Base-by-base conservation (phyloP, 2,113 vertebrate species). In the Anhinga rufa region DNA sequence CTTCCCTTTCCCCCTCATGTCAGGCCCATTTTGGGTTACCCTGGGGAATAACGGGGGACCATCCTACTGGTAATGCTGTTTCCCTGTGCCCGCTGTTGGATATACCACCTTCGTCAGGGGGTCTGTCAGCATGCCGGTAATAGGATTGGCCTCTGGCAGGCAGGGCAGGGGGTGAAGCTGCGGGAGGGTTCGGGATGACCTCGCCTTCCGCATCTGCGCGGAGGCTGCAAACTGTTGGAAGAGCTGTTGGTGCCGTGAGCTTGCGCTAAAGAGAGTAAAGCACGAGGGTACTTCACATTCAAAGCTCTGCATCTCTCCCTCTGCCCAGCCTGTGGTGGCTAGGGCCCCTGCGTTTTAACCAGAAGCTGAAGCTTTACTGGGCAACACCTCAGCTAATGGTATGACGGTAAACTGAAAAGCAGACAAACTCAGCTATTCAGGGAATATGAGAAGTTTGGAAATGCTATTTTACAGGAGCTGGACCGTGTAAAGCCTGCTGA, bases 261-360 rank as follows among this genome's bases (percentile, higher is more conserved):
- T 57, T 34, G 7, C 29, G 72, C 16, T 6, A 44, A 40, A 70
- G 55, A 34, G 58, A 82, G 24, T 9, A 55, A 82, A 71, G 18
- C 19, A 14, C 26, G 26, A 24, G 28, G 17, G 8, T 28, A 15
- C 31, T 38, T 42, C 9, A 44, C 29, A 29, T 25, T 58, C 42
- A 72, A 70, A 69, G 38, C 32, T 46, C 60, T 2, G 2, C 71
- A 36, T 28, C 44, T 55, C 60, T 54, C 24, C 25, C 15, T 6
- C 49, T 40, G 34, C 51, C 42, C 34, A 57, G n/a, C 8, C 11
- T 3, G 24, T 2, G 0, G 17, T 13, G 2, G 10, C 42, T 29
- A 17, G 21, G 14, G 34, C 7, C 14, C 15, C 74, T 40, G 42
- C 1, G 1, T 68, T 80, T 80, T 9, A 61, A 77, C n/a, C 40